Percentiles rank a stretch among this genome's conserved stretches.
These are phyloP conservation scores for Amblyopsis rosae DNA, from an alignment of 2,113 vertebrate species.

Conservation along the genomic window DNA sequence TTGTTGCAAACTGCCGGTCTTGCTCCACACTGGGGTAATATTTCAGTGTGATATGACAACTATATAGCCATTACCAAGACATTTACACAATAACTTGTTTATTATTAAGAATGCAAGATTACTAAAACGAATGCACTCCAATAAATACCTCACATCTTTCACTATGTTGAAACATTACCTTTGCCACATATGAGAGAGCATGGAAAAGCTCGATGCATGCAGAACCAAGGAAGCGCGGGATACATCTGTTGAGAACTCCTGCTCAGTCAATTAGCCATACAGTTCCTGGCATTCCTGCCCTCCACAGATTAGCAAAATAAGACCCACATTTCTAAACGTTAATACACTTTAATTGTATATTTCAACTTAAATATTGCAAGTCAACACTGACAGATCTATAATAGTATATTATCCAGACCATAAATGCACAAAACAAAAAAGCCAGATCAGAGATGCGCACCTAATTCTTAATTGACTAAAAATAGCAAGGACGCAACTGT, in stretches of 20 bases:
- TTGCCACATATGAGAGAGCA: neutral
- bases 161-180: neutral
- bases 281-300: constrained; percentile 45
- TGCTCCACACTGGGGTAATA: too few species aligned
- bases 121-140: neutral
- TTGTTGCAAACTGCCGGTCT: too few species aligned
- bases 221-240: constrained; percentile 2
- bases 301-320: constrained; percentile 10
- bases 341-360: neutral
- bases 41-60: neutral
- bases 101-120: neutral
- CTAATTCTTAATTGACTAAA: neutral
- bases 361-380: too few species aligned
- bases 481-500: constrained; percentile 1
- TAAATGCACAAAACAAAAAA: too few species aligned
- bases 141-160: neutral
- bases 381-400: too few species aligned
- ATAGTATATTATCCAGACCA: too few species aligned
- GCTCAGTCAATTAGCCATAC: constrained; percentile 41
- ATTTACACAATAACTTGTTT: constrained; percentile 11
- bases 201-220: neutral
- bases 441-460: neutral
- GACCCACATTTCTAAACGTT: neutral
- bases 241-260: constrained; percentile 15
- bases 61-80: constrained; percentile 15